phyloP scores from a whole-genome alignment of 2,113 vertebrate species.

The Drymodes brunneopygia region DNA sequence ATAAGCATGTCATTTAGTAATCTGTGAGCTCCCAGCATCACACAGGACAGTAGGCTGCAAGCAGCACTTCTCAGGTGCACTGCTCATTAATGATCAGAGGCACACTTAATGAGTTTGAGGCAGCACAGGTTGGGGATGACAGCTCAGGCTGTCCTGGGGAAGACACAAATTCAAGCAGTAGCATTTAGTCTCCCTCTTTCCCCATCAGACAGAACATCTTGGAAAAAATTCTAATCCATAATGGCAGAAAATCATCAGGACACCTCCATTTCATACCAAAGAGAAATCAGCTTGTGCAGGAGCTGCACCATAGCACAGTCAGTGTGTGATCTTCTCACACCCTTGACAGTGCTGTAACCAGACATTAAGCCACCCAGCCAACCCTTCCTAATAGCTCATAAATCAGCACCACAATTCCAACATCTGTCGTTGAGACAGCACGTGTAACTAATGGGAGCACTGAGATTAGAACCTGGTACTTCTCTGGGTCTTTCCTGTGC shows the following conservation, averaged over 20 bases:
- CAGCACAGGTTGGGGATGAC: neutral
- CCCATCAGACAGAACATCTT: neutral
- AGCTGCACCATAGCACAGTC: neutral
- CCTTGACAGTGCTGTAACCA: neutral
- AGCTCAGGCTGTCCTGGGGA: neutral
- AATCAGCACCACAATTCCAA: neutral
- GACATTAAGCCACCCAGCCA: neutral
- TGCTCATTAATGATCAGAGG: neutral
- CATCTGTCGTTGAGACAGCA: neutral
- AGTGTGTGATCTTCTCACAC: neutral
- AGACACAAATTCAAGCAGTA: neutral
- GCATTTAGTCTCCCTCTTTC: neutral
- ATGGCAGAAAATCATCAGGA: neutral
- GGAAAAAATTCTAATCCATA: neutral
- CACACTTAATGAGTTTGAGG: neutral
- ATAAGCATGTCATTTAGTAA: neutral
- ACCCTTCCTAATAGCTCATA: neutral
- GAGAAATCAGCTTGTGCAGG: neutral
- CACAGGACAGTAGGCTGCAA: neutral
- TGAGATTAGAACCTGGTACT: neutral
- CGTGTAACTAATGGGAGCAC: neutral
- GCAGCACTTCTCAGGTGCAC: neutral
- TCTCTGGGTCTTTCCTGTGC: neutral
- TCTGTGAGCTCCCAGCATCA: neutral
- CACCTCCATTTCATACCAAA: neutral